Conservation (phyloP, 2,888 invertebrate genomes). For the Mesorhabditis sp. region DNA sequence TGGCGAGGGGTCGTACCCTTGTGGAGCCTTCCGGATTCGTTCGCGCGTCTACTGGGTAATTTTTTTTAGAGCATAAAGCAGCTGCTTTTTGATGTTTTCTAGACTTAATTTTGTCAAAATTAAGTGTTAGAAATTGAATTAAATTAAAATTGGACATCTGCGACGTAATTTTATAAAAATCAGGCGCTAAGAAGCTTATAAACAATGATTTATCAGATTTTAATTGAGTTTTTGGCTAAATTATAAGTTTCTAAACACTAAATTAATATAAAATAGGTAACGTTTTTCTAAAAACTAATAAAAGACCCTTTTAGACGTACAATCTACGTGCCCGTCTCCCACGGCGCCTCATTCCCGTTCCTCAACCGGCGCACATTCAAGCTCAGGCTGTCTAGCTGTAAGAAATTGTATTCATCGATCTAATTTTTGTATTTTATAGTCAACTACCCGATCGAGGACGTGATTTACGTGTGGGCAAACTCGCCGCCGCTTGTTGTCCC, state of each 20-base stretch:
- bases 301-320: slow-evolving; percentile 21
- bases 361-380: slow-evolving; percentile 32
- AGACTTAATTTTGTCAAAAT: not conserved
- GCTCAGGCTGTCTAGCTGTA: slow-evolving; percentile 37
- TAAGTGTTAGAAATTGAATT: not conserved
- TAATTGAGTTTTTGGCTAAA: too few relatives aligned
- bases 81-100: slow-evolving; percentile 8
- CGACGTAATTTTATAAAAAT: too few relatives aligned
- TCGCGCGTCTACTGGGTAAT: slow-evolving; percentile 37
- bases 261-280: too few relatives aligned
- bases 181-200: too few relatives aligned
- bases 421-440: slow-evolving; percentile 20
- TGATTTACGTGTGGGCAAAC: slow-evolving; percentile 56
- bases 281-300: not conserved
- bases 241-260: too few relatives aligned
- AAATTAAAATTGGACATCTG: too few relatives aligned
- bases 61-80: not conserved
- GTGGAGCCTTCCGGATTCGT: slow-evolving; percentile 51
- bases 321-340: slow-evolving; percentile 30
- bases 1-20: slow-evolving; percentile 17
- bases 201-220: too few relatives aligned
- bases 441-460: slow-evolving; percentile 48
- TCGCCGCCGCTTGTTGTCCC: slow-evolving; percentile 53
- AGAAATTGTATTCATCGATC: slow-evolving; percentile 10
- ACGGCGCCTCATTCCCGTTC: slow-evolving; percentile 36